Base-by-base conservation (phyloP, 2,797 vertebrate species). In the Calcarius lapponicus region DNA sequence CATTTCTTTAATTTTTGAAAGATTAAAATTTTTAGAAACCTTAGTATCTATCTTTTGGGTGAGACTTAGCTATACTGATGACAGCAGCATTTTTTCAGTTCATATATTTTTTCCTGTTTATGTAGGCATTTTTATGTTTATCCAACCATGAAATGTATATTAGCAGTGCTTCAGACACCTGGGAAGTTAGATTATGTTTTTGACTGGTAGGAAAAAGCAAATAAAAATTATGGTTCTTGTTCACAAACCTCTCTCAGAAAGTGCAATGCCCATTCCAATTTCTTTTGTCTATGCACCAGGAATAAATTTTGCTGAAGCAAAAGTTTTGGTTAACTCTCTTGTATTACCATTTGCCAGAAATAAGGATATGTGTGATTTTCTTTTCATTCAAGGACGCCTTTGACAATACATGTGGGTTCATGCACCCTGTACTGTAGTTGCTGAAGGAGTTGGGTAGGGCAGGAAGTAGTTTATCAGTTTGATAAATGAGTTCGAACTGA, bases 101-200 rank as follows among this genome's bases (percentile, higher is more conserved):
- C 28, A 34, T 10, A 2, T 74, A 54, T 88, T 90, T 61, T 88
- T 91, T 76, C 25, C 17, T 56, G 12, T 42, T 72, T 36, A 36
- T 80, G 38, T 82, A 90, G 40, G 45, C 75, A 89, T 81, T 91
- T 82, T 81, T 67, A 34, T 62, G 26, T 93, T 88, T 81, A n/a
- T 95, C 13, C 56, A 70, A 2, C 62, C 32, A 45, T 34, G 22
- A 79, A 90, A 86, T 72, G 8, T 61, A 16, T 76, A 84, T 88
- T 88, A 75, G 24, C 10, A 67, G 43, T 81, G 32, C 26, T 84
- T 81, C 67, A 90, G 73, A 86, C 38, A 90, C 53, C n/a, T 95
- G 56, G 34, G 51, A 88, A 88, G 64, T 79, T 36, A 54, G 40
- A 56, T 51, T 58, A 62, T 62, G 17, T 8, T 62, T 76, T 61